These are phyloP conservation scores for Arizona elegans DNA, from an alignment of 2,113 vertebrate species.

Conservation along the genomic window DNA sequence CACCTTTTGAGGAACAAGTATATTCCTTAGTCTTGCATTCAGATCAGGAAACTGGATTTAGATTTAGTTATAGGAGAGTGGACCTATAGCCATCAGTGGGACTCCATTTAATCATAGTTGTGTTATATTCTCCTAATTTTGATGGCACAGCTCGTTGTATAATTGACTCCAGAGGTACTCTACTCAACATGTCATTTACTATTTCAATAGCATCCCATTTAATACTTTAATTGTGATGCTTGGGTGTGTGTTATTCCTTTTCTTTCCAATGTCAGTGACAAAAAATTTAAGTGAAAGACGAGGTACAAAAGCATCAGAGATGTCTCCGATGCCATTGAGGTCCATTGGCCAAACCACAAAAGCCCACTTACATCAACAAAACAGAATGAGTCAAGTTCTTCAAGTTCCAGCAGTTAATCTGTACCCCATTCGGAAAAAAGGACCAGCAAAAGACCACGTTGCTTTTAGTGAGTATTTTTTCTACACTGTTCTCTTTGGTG, in stretches of 20 bases:
- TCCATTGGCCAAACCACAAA: conserved; percentile 77
- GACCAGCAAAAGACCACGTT: conserved; percentile 79
- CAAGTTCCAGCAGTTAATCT: conserved; percentile 90
- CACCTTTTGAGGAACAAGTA: accelerated
- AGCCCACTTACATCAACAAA: conserved; percentile 78
- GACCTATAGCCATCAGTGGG: not conserved
- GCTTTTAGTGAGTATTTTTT: conserved; percentile 75
- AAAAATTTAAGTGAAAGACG: conserved; percentile 90
- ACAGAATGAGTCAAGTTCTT: conserved; percentile 90
- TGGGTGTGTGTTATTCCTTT: not conserved
- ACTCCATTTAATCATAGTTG: not conserved
- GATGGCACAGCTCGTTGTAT: not conserved
- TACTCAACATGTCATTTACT: not conserved
- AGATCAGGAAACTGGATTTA: not conserved
- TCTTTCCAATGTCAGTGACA: conserved; percentile 75
- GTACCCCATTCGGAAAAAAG: conserved; percentile 88
- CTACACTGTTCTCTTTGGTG: not conserved
- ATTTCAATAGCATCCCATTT: not conserved
- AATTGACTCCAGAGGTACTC: not conserved
- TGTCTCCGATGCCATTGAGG: conserved; percentile 87
- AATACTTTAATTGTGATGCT: not conserved
- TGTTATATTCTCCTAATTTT: not conserved
- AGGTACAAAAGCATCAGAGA: conserved; percentile 81
- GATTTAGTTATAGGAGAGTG: not conserved
- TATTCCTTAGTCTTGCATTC: not conserved